phyloP scores from a whole-genome alignment of 2,797 vertebrate genomes.

The Rhadinocentrus ornatus region DNA sequence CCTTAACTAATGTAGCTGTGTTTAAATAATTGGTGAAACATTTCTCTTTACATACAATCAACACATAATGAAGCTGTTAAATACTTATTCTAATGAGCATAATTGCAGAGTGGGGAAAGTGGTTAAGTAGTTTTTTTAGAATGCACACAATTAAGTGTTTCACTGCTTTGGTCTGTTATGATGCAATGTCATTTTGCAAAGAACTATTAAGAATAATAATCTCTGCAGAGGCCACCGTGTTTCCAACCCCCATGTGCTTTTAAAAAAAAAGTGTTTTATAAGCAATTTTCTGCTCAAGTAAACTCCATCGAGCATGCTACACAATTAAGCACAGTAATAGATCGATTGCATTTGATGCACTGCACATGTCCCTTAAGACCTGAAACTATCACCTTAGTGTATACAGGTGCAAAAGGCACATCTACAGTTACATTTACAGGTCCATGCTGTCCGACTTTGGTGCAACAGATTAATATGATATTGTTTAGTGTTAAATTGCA shows the following conservation, averaged over 20 bases:
- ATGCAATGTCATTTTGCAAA: conserved; percentile 4
- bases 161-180: neutral
- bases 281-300: conserved; percentile 70
- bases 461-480: conserved; percentile 47
- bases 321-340: conserved; percentile 53
- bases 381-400: conserved; percentile 31
- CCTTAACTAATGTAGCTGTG: neutral
- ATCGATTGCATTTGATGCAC: conserved; percentile 40
- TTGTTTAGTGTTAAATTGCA: conserved; percentile 2
- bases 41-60: neutral
- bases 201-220: conserved; percentile 17
- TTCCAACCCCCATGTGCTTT: conserved; percentile 9
- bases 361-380: conserved; percentile 19
- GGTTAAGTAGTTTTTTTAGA: neutral
- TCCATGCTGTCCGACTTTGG: conserved; percentile 28
- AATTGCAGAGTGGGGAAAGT: neutral
- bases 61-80: neutral
- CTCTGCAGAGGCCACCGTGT: conserved; percentile 16
- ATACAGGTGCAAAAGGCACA: conserved; percentile 6
- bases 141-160: neutral
- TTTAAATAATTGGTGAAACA: neutral
- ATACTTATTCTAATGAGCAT: neutral
- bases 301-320: conserved; percentile 49
- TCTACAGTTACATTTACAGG: conserved; percentile 2
- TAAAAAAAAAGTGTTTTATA: conserved; percentile 56